Evolutionary conservation across 2,888 invertebrate species (phyloP), one percentile per base, ranked within the genome.

Genomic region (Crocallis elinguaria): DNA sequence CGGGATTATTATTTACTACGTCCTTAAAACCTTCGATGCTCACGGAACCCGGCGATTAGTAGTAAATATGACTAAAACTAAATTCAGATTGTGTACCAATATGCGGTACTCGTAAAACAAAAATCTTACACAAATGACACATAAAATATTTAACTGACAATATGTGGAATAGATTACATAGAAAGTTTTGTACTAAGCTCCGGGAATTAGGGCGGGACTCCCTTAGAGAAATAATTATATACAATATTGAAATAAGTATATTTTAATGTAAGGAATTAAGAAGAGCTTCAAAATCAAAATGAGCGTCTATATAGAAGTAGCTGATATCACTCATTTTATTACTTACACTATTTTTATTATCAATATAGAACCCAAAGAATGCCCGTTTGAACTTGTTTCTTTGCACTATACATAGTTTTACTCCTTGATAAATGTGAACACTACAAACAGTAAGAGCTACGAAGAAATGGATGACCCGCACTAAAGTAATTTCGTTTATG

Each of bases 311-410:
- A 33, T 39, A 27, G 17, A 38, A n/a, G 21, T 32, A 32, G 25
- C n/a, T 19, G 25, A 23, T 32, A 33, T 27, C 12, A 17, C 13
- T 33, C 13, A 25, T 41, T 33, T 30, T 29, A 27, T 23, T 32
- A 17, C 30, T 3, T 21, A 14, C 21, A 32, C 23, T 23, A 38
- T 23, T 32, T 5, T 12, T 35, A 11, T 27, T 23, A 36, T 11
- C 23, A 2, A 23, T 12, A 35, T 43, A 43, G 29, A 42, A 37
- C 49, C 49, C 49, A 49, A 42, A 49, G 42, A 49, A 21, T 11
- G 41, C 23, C 19, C 36, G 17, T 13, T 12, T 4, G 11, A 11
- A n/a, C 19, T 12, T 13, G 14, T 30, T 36, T 39, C 13, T 19
- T 41, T 29, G 9, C 21, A 49, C 19, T 21, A 23, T 23, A 12